Conservation (phyloP, 2,113 vertebrate species). For the Tilapia sparmanii region DNA sequence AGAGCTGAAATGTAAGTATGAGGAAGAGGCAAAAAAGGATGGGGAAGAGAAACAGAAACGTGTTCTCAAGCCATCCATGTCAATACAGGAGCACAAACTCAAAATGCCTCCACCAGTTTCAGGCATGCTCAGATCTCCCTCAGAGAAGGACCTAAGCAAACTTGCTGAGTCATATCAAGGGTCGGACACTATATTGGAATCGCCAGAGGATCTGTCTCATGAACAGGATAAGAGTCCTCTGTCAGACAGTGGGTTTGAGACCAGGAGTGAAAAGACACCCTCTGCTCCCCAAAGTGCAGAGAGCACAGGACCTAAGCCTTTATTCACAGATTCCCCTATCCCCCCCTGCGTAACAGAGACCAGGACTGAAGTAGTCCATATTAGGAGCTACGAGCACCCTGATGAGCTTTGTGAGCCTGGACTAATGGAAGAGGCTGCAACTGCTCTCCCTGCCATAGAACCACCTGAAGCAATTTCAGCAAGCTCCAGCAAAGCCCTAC, state of each 20-base stretch:
- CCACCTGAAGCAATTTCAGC: constrained; percentile 74
- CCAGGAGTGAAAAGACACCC: constrained; percentile 95
- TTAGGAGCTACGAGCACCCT: constrained; percentile 87
- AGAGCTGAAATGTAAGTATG: constrained; percentile 83
- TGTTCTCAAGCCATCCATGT: constrained; percentile 82
- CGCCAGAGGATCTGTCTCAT: constrained; percentile 93
- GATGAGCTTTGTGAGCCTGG: constrained; percentile 77
- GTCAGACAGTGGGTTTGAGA: constrained; percentile 98
- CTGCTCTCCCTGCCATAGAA: constrained; percentile 66
- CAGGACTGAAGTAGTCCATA: constrained; percentile 89
- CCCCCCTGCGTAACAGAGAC: constrained; percentile 93
- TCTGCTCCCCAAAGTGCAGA: constrained; percentile 97
- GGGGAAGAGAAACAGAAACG: constrained; percentile 96
- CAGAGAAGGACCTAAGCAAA: constrained; percentile 95
- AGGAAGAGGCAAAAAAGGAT: constrained; percentile 88
- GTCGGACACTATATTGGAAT: constrained; percentile 90
- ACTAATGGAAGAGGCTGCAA: constrained; percentile 69
- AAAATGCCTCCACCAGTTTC: constrained; percentile 91
- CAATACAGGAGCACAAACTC: constrained; percentile 87
- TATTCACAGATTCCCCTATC: constrained; percentile 93
- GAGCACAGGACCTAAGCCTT: constrained; percentile 93
- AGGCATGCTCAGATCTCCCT: constrained; percentile 90
- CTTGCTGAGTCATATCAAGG: constrained; percentile 91
- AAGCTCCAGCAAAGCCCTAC: constrained; percentile 80
- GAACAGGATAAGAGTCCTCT: constrained; percentile 98